A percentile compares a stretch with the other conserved stretches of the same genome.
Evolutionary conservation across 1,140 invertebrate genomes (phyloP).

Genomic region (Caenorhabditis brenneri): DNA sequence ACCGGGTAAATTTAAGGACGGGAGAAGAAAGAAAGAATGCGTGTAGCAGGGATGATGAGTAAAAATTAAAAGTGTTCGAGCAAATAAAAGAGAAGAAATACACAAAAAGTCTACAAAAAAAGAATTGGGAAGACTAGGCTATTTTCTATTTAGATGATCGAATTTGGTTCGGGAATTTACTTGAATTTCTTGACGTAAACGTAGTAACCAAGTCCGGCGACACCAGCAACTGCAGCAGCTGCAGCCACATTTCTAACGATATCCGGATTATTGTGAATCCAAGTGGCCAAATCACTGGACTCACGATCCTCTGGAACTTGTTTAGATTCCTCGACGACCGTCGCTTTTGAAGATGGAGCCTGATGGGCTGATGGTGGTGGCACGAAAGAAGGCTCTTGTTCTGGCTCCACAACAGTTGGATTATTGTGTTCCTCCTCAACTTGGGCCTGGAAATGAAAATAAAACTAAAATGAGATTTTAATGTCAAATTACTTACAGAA

Average conservation of each 20-base stretch:
- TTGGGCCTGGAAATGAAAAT: not conserved
- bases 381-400: slow-evolving; percentile 3
- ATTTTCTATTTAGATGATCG: not conserved
- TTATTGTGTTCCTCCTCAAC: not conserved
- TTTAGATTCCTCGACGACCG: not conserved
- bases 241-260: slow-evolving; percentile 22
- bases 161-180: not conserved
- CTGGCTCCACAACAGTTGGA: not conserved
- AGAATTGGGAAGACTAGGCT: not conserved
- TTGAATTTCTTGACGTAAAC: slow-evolving; percentile 21
- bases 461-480: too few species aligned
- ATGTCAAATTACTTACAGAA: not conserved
- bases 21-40: not conserved
- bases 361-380: not conserved
- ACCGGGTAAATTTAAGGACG: slow-evolving; percentile 1
- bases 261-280: slow-evolving; percentile 29
- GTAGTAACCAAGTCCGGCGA: slow-evolving; percentile 11
- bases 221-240: not conserved
- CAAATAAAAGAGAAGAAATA: not conserved
- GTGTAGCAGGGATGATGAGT: not conserved
- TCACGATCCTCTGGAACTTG: slow-evolving; percentile 20
- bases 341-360: not conserved
- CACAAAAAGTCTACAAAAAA: not conserved
- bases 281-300: slow-evolving; percentile 29
- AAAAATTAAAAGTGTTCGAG: not conserved